Percentiles rank a stretch among this genome's conserved stretches.
phyloP scores from a whole-genome alignment of 2,797 vertebrate genomes.

The Phalanger gymnotis region DNA sequence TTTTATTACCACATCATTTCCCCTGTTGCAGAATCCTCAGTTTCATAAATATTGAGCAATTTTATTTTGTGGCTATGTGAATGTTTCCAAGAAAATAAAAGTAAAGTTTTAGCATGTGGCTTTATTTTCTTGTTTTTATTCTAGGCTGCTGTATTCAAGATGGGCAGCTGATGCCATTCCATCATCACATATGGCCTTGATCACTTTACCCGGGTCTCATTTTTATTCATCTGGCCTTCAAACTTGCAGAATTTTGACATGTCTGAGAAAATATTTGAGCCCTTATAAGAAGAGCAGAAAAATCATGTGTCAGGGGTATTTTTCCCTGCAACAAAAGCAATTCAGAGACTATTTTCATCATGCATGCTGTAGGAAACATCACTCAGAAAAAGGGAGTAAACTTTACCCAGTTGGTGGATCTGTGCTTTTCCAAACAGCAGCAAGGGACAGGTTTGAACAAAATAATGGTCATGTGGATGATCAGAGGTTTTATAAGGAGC shows the following conservation, averaged over 20 bases:
- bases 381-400: constrained; percentile 79
- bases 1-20: not conserved
- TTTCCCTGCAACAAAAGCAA: not conserved
- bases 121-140: not conserved
- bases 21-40: not conserved
- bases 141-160: not conserved
- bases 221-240: constrained; percentile 47
- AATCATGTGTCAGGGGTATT: not conserved
- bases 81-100: not conserved
- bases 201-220: constrained; percentile 70
- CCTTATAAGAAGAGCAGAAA: not conserved
- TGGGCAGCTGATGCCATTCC: not conserved
- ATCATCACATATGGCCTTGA: constrained; percentile 79
- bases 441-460: constrained; percentile 61
- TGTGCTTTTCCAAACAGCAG: constrained; percentile 78
- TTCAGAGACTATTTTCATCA: constrained; percentile 50
- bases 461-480: constrained; percentile 79
- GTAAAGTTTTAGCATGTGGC: not conserved
- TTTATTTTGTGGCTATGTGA: not conserved
- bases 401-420: constrained; percentile 74
- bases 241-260: constrained; percentile 58
- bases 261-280: constrained; percentile 67
- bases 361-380: constrained; percentile 67
- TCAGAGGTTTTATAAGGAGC: constrained; percentile 80
- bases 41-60: not conserved